Base-by-base conservation (phyloP, 2,888 invertebrate species). In the Hypomecis punctinalis region DNA sequence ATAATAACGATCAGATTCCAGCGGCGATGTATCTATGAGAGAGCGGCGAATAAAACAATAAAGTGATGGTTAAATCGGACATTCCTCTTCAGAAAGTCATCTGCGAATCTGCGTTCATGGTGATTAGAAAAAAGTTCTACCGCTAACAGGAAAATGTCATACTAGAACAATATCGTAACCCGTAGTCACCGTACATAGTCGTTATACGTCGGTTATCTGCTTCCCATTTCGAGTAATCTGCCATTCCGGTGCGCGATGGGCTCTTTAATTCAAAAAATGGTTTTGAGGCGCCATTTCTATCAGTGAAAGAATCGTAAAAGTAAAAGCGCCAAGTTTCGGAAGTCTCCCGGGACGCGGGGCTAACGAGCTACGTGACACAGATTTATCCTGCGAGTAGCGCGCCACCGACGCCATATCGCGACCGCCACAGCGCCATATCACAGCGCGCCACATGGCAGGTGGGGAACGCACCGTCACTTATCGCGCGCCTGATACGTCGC, bases 321-420 rank as follows among this genome's bases (percentile, higher is more conserved):
- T 53, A 40, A 60, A 60, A 60, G 51, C 33, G 51, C 49, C 58
- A 43, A 57, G 9, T 52, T 45, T 51, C 36, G 59, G 35, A 13
- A 6, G 59, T 39, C 46, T 40, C 59, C 47, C 2, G 49, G 43
- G 11, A 23, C 6, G 47, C 39, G 46, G 46, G 9, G 53, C 55
- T 55, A 57, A 63, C 63, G 52, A 57, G 57, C 57, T 61, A 43
- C 61, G 61, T 49, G 61, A 49, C 61, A 49, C 54, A 43, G 55
- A 54, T 54, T 49, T 61, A 45, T 55, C 37, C 37, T 49, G 2
- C n/a, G 36, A 23, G 0, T 23, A 5, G 42, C 35, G 6, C 37
- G 37, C 10, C 35, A 10, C 51, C 40, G n/a, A 10, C 52, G 52
- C 6, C 39, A 40, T 23, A 23, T 23, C 23, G 23, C 23, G 23